Conservation (phyloP, 2,888 invertebrate genomes). For the Cephus runcator region DNA sequence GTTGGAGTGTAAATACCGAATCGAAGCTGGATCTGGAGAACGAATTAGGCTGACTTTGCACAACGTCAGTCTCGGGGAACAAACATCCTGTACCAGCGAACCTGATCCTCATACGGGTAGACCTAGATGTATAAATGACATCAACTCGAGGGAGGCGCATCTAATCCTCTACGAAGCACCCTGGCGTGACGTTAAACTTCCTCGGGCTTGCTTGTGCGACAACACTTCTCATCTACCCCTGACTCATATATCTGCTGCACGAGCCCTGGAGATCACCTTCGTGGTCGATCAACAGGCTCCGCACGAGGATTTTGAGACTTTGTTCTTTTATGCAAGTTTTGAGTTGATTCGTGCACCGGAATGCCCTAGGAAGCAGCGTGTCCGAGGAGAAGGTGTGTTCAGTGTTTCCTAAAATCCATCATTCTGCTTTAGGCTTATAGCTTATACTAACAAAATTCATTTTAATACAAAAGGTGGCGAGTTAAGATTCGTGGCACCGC, state of each 20-base stretch:
- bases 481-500: constrained; percentile 73
- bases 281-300: constrained; percentile 79
- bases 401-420: neutral
- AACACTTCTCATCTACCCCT: constrained; percentile 74
- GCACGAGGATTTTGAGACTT: constrained; percentile 83
- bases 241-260: constrained; percentile 74
- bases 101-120: constrained; percentile 79
- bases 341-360: constrained; percentile 74
- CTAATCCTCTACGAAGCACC: constrained; percentile 76
- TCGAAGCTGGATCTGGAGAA: constrained; percentile 76
- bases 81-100: constrained; percentile 75
- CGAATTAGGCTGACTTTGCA: constrained; percentile 75
- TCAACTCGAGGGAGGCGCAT: constrained; percentile 59
- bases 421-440: neutral
- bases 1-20: constrained; percentile 81
- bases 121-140: constrained; percentile 68
- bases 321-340: constrained; percentile 80
- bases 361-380: constrained; percentile 73
- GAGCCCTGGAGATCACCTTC: constrained; percentile 81
- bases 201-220: constrained; percentile 84
- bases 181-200: constrained; percentile 77
- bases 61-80: constrained; percentile 79
- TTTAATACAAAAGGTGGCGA: constrained; percentile 68
- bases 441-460: constrained; percentile 23
- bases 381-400: constrained; percentile 67